Base-by-base conservation (phyloP, 2,888 invertebrate species). In the Polymixis lichenea region DNA sequence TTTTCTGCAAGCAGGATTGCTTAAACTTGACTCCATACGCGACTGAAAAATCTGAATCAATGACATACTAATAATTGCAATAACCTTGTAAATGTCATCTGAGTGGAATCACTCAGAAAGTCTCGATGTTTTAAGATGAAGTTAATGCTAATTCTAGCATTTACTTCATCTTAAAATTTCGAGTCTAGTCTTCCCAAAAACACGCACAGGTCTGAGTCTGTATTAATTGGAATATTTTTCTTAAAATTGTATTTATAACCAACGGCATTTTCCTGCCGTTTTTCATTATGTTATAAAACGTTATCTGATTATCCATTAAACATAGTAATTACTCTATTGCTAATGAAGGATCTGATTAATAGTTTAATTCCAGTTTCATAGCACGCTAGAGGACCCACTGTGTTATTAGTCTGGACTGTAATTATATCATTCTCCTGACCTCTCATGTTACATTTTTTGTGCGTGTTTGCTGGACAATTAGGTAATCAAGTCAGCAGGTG, bases 401-500 rank as follows among this genome's bases (percentile, higher is more conserved):
- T 84, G 69, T 69, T 72, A 72, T 80, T 84, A 82, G 61, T 62
- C 51, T 15, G 46, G 15, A 38, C 61, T 69, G 22, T 82, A 80
- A 84, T 80, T 72, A 82, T 86, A 82, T 82, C 71, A 80, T 73
- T 76, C 65, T 72, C 77, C 69, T 86, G 80, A 80, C 78, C 76
- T 75, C 72, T 78, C 62, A 60, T 65, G 72, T 84, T 77, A 75
- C 69, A 62, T 56, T 77, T 65, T 78, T 72, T 75, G 78, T 78
- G 82, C 85, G 87, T 86, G 87, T 84, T 86, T 69, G 64, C 49
- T 56, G 71, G 43, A 71, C 68, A 76, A 78, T 84, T 85, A 78
- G 75, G 73, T 82, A 74, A 85, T 74, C 74, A 85, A 83, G 25
- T 46, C 60, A 81, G 85, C 81, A 81, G 83, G 85, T 83, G 82